Evolutionary conservation across 53 echinoderm and acorn worm genomes (phyloP).

Genomic region (Echinarachnius parma): DNA sequence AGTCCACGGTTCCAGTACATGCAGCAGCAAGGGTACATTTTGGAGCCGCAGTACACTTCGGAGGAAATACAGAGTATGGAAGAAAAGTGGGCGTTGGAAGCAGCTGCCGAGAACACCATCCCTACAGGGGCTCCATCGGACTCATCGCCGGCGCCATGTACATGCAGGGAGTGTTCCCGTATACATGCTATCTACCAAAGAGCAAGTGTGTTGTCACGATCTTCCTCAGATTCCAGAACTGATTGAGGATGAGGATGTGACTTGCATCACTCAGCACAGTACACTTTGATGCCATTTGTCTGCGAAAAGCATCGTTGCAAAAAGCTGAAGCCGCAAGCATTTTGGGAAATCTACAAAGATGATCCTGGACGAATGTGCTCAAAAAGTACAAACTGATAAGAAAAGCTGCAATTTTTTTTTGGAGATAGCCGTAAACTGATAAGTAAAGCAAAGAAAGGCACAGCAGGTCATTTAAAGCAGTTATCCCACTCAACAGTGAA

Average conservation of each 20-base stretch:
- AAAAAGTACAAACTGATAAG: slow-evolving; percentile 28
- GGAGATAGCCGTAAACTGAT: too few relatives aligned
- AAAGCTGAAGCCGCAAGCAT: too few relatives aligned
- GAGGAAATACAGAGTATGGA: not conserved
- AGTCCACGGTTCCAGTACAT: slow-evolving; percentile 12
- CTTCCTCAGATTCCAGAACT: too few relatives aligned
- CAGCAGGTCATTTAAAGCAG: slow-evolving; percentile 27
- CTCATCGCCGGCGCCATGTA: not conserved
- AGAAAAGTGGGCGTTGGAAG: not conserved
- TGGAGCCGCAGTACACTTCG: not conserved
- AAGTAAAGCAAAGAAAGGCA: slow-evolving; percentile 23
- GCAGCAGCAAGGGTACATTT: slow-evolving; percentile 9
- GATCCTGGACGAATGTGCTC: too few relatives aligned
- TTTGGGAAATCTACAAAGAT: too few relatives aligned
- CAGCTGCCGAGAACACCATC: not conserved
- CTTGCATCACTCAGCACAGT: too few relatives aligned
- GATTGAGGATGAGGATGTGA: too few relatives aligned
- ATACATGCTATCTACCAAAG: too few relatives aligned
- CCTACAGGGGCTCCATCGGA: not conserved
- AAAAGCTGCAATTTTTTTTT: too few relatives aligned
- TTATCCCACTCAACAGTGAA: slow-evolving; percentile 19
- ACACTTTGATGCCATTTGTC: too few relatives aligned
- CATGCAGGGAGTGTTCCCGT: not conserved
- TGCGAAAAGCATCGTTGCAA: too few relatives aligned
- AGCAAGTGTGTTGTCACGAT: too few relatives aligned